Conservation (phyloP, 2,113 vertebrate species). For the Leiothrix lutea region DNA sequence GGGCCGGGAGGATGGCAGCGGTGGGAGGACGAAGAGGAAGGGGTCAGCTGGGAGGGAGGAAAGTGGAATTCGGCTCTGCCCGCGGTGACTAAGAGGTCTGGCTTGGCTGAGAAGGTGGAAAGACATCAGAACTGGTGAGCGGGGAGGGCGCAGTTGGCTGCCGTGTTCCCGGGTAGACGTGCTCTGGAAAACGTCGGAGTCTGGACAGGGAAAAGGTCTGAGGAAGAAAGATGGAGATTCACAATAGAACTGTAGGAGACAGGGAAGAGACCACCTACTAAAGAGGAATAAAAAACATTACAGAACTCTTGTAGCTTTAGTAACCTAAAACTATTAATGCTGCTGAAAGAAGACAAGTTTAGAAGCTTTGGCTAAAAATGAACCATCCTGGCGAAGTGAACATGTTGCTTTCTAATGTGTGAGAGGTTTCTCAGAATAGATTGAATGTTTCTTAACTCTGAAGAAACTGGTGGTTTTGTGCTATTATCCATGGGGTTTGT, state of each 20-base stretch:
- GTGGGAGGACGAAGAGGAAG: background rate
- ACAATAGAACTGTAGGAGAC: background rate
- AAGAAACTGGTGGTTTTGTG: background rate
- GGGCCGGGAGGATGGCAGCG: background rate
- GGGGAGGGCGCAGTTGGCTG: background rate
- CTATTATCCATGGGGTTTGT: background rate
- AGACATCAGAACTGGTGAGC: background rate
- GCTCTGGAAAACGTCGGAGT: background rate
- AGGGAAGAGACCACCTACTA: background rate
- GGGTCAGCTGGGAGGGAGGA: background rate
- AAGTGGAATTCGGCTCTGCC: background rate
- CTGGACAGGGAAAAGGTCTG: background rate
- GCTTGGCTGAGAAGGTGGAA: background rate
- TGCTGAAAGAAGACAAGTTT: background rate
- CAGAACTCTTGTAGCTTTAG: background rate
- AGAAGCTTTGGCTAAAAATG: background rate
- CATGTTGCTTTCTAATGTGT: background rate
- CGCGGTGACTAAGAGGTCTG: background rate
- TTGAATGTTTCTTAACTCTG: background rate
- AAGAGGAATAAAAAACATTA: background rate
- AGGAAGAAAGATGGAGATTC: background rate
- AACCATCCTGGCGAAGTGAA: background rate
- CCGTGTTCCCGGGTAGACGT: background rate
- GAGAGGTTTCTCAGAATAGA: background rate
- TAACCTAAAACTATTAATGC: background rate